These are phyloP conservation scores for Dromiciops gliroides DNA, from an alignment of 2,113 vertebrate species.

Conservation along the genomic window DNA sequence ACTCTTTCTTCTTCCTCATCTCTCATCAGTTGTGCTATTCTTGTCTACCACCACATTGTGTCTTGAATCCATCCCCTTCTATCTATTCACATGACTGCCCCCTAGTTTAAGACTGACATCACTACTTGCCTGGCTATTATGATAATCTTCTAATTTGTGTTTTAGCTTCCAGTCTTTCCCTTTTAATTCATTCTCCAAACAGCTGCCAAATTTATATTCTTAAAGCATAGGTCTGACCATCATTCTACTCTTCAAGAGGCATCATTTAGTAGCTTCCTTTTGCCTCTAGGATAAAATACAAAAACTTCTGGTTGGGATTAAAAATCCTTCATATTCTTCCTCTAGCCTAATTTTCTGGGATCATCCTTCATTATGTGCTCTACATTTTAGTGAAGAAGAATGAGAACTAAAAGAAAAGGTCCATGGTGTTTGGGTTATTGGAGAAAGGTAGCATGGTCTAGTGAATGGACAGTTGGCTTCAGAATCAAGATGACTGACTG, in stretches of 20 bases:
- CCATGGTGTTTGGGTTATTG: not conserved
- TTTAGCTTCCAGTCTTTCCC: too few species aligned
- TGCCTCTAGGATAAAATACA: not conserved
- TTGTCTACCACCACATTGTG: too few species aligned
- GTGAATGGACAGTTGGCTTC: not conserved
- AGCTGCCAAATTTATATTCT: too few species aligned
- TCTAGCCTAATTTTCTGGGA: not conserved
- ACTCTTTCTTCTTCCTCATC: too few species aligned
- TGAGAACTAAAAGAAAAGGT: not conserved
- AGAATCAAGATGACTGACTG: not conserved
- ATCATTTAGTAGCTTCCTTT: not conserved
- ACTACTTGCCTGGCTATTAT: too few species aligned
- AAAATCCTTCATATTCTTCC: not conserved
- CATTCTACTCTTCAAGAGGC: not conserved
- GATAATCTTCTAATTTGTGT: too few species aligned
- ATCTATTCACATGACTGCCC: too few species aligned
- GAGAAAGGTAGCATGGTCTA: not conserved
- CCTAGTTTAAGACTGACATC: too few species aligned
- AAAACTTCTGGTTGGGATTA: not conserved
- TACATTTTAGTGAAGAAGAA: not conserved
- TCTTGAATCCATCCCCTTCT: too few species aligned
- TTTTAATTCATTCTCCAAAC: too few species aligned
- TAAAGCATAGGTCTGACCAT: not conserved
- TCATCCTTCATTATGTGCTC: not conserved
- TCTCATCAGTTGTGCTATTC: too few species aligned